Percentiles rank a stretch among this genome's conserved stretches.
These are phyloP conservation scores for Tethya wilhelma DNA, from an alignment of 37 sponge, comb jelly and placozoan genomes.

Conservation along the genomic window DNA sequence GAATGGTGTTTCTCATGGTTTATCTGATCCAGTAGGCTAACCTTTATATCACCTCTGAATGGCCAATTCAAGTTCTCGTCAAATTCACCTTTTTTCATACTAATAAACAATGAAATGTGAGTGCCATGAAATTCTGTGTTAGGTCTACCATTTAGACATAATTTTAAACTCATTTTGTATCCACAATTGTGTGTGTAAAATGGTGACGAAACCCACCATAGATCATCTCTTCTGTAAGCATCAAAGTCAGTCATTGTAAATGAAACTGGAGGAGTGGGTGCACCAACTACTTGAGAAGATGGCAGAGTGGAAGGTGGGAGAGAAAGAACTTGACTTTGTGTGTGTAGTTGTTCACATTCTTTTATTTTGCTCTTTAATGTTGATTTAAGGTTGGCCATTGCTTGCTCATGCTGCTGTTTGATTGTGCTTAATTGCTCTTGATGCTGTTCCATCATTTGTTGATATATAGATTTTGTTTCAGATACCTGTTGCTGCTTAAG, in stretches of 20 bases:
- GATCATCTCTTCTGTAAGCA: not conserved
- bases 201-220: not conserved
- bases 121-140: not conserved
- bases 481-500: too few relatives aligned
- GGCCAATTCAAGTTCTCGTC: conserved; percentile 40
- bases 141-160: conserved; percentile 15
- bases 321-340: too few relatives aligned
- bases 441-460: too few relatives aligned
- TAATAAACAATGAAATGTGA: conserved; percentile 1
- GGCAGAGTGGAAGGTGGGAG: too few relatives aligned
- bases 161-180: conserved; percentile 19
- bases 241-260: not conserved
- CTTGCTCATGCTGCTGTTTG: too few relatives aligned
- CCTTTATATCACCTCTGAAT: not conserved
- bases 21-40: not conserved
- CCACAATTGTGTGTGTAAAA: conserved; percentile 5
- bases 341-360: too few relatives aligned
- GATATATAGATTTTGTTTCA: too few relatives aligned
- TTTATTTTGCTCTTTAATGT: too few relatives aligned
- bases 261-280: not conserved
- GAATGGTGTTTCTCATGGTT: not conserved
- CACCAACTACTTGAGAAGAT: too few relatives aligned
- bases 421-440: too few relatives aligned
- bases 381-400: too few relatives aligned
- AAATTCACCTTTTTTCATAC: conserved; percentile 19